A percentile compares a stretch with the other conserved stretches of the same genome.
Evolutionary conservation across 2,797 vertebrate genomes (phyloP).

Genomic region (Cynopterus sphinx): DNA sequence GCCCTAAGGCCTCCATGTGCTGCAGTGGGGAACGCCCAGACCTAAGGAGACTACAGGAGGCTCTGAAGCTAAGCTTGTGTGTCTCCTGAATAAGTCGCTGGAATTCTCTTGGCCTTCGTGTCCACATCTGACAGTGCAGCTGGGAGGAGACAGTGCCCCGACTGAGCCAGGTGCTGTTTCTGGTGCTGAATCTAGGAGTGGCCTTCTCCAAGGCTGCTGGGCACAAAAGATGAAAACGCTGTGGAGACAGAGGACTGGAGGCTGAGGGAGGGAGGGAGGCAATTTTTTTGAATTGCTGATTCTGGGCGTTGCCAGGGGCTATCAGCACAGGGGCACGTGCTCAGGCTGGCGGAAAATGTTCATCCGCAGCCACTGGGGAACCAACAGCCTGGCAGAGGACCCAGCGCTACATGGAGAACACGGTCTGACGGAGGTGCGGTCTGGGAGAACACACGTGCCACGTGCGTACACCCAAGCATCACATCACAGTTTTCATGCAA

Average conservation of each 20-base stretch:
- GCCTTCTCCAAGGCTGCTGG: background rate
- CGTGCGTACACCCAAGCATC: background rate
- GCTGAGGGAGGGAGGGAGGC: background rate
- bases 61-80: background rate
- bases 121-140: background rate
- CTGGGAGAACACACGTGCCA: background rate
- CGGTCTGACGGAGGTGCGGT: background rate
- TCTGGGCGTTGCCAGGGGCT: background rate
- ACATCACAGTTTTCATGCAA: background rate
- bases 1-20: background rate
- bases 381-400: background rate
- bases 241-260: background rate
- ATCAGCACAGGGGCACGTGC: background rate
- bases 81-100: background rate
- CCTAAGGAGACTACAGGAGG: background rate
- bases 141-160: background rate
- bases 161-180: fast-evolving
- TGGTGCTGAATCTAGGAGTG: slow-evolving; percentile 21
- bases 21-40: background rate
- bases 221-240: background rate
- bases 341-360: background rate
- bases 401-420: background rate
- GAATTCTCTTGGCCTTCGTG: background rate
- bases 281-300: background rate
- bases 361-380: background rate